Conservation (phyloP, 2,888 invertebrate species). For the Trimorus sp. region DNA sequence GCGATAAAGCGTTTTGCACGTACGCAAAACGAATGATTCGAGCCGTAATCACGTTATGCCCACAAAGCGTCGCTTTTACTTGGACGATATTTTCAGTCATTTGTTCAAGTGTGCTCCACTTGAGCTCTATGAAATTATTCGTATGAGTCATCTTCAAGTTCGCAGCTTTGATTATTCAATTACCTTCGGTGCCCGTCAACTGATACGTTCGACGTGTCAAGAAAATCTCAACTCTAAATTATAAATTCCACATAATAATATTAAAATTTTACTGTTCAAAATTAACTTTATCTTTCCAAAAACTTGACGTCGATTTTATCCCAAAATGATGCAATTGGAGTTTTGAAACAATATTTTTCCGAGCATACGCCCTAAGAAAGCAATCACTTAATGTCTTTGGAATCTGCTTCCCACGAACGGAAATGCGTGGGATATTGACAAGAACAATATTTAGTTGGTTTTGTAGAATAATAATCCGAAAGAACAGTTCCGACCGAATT, state of each 20-base stretch:
- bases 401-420: too few relatives aligned
- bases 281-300: neutral
- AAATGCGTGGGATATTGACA: too few relatives aligned
- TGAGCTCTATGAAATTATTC: slow-evolving; percentile 47
- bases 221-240: neutral
- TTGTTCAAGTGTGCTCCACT: slow-evolving; percentile 54
- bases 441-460: too few relatives aligned
- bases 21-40: slow-evolving; percentile 19
- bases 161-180: slow-evolving; percentile 60
- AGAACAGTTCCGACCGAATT: too few relatives aligned
- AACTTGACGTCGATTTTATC: neutral
- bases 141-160: slow-evolving; percentile 48
- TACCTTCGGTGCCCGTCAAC: slow-evolving; percentile 57
- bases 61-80: slow-evolving; percentile 41
- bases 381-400: too few relatives aligned
- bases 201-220: slow-evolving; percentile 30
- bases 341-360: too few relatives aligned
- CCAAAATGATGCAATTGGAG: too few relatives aligned
- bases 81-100: slow-evolving; percentile 52
- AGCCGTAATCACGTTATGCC: slow-evolving; percentile 16
- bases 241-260: too few relatives aligned
- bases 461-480: too few relatives aligned
- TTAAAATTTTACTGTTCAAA: too few relatives aligned
- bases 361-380: too few relatives aligned
- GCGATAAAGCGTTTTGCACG: neutral